These are phyloP conservation scores for Planococcus citri DNA, from an alignment of 1,140 invertebrate genomes.

Conservation along the genomic window DNA sequence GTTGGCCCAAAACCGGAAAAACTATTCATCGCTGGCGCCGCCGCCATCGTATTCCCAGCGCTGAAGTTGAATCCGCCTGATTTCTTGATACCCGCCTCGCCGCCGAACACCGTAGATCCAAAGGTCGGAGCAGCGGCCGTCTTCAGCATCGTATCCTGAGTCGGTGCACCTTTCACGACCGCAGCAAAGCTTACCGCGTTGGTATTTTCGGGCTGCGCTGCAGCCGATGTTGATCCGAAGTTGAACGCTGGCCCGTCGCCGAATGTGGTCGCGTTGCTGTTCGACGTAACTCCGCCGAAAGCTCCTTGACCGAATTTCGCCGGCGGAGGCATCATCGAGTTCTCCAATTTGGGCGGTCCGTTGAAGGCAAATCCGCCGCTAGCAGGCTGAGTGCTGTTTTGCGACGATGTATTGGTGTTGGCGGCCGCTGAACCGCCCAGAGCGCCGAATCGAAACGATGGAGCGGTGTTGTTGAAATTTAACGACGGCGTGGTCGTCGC, in stretches of 20 bases:
- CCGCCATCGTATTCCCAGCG: neutral
- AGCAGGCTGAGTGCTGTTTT: neutral
- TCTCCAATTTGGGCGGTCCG: neutral
- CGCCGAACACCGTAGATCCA: neutral
- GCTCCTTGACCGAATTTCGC: neutral
- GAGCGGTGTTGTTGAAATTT: neutral
- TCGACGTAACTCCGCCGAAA: neutral
- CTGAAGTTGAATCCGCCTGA: neutral
- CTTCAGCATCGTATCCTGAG: neutral
- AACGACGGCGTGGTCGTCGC: neutral
- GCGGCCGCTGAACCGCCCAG: neutral
- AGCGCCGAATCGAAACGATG: neutral
- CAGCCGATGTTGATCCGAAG: neutral
- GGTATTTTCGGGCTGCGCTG: neutral
- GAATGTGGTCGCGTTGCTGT: neutral
- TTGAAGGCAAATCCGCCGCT: neutral
- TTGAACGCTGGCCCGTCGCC: neutral
- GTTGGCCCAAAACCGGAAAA: neutral
- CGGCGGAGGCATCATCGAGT: neutral
- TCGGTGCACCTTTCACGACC: neutral
- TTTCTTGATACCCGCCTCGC: neutral
- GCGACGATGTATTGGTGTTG: neutral
- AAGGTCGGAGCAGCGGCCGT: neutral
- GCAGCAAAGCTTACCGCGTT: neutral
- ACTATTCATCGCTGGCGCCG: neutral